Conservation (phyloP, 2,797 vertebrate genomes). For the Mallotus villosus region DNA sequence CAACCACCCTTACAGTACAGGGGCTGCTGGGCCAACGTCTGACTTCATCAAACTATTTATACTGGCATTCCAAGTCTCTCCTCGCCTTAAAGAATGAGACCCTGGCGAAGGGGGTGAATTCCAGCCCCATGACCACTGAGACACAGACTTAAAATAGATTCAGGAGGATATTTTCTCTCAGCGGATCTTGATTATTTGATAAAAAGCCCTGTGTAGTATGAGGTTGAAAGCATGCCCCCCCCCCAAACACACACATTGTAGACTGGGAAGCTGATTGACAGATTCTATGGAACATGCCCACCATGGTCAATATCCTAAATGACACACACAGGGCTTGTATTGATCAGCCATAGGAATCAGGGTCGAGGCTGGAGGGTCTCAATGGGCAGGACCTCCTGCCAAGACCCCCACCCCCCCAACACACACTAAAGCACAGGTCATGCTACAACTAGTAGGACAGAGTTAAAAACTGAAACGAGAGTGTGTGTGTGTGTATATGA, state of each 20-base stretch:
- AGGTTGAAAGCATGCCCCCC: background rate
- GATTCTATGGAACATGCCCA: too few species aligned
- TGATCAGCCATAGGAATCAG: too few species aligned
- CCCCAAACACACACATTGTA: too few species aligned
- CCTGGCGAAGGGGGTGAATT: constrained; percentile 30
- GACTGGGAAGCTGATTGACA: too few species aligned
- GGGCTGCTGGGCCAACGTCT: constrained; percentile 1
- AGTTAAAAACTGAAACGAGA: constrained; percentile 7
- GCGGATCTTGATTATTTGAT: constrained; percentile 56
- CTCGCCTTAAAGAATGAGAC: constrained; percentile 5
- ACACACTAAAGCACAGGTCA: too few species aligned
- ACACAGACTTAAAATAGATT: constrained; percentile 72
- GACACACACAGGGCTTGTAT: too few species aligned
- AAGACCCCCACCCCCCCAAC: too few species aligned
- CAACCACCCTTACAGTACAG: background rate
- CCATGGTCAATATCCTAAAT: too few species aligned
- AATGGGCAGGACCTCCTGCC: too few species aligned
- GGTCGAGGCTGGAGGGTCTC: too few species aligned
- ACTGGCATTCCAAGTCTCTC: constrained; percentile 6
- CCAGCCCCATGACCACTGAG: constrained; percentile 59
- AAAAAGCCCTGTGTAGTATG: constrained; percentile 57
- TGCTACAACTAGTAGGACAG: background rate
- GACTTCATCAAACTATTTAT: constrained; percentile 11
- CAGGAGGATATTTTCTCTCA: constrained; percentile 63
- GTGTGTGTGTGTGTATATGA: constrained; percentile 56